A percentile compares a stretch with the other conserved stretches of the same genome.
Conservation (phyloP, 2,888 invertebrate species). For the Cheiracanthium punctorium region DNA sequence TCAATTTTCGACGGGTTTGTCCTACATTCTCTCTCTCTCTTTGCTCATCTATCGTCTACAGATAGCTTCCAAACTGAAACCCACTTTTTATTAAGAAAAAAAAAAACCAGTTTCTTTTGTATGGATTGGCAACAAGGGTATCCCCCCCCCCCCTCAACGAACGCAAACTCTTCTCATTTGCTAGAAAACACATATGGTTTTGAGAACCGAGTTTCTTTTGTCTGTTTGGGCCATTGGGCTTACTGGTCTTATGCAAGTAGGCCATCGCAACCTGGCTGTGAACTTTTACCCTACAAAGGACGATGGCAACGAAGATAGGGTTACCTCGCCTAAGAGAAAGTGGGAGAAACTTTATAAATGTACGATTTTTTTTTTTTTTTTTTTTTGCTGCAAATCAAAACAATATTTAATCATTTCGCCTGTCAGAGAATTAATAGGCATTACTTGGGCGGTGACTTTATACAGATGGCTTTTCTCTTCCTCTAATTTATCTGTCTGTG, state of each 20-base stretch:
- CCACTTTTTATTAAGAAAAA: constrained; percentile 53
- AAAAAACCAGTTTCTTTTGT: constrained; percentile 48
- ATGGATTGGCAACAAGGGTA: neutral
- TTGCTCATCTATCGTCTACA: constrained; percentile 14
- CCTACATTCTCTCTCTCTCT: constrained; percentile 34
- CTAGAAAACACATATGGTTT: neutral
- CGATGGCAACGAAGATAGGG: constrained; percentile 19
- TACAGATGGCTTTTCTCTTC: neutral
- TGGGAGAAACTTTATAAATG: constrained; percentile 19
- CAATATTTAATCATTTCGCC: constrained; percentile 16
- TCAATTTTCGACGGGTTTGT: constrained; percentile 41
- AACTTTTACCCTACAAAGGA: constrained; percentile 66
- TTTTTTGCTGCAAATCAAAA: neutral
- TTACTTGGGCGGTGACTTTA: constrained; percentile 8
- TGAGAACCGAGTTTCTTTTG: neutral
- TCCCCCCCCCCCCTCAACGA: no score
- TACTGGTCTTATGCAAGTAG: constrained; percentile 43
- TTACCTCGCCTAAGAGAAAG: constrained; percentile 44
- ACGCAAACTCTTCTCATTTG: neutral
- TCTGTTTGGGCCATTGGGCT: constrained; percentile 9
- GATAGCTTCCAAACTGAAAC: constrained; percentile 35
- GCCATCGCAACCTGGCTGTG: constrained; percentile 41
- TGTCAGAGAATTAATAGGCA: constrained; percentile 34
- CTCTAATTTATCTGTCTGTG: neutral
- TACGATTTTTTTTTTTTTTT: no score